A percentile compares a stretch with the other conserved stretches of the same genome.
phyloP scores from a whole-genome alignment of 2,797 vertebrate genomes.

The Onychomys torridus region DNA sequence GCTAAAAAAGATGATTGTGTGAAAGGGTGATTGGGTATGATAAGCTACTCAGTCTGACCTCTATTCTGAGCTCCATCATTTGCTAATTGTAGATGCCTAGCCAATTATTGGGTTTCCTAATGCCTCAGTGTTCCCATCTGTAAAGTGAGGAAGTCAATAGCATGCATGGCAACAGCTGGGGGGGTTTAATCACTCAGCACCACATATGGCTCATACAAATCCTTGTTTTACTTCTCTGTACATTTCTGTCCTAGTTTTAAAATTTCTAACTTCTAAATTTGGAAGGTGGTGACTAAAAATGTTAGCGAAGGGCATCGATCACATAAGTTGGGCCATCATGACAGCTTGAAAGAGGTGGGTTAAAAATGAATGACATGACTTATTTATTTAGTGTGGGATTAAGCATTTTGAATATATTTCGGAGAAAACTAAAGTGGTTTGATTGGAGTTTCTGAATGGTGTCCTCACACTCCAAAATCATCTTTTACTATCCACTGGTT shows the following conservation, averaged over 20 bases:
- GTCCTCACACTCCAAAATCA: neutral
- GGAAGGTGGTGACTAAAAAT: neutral
- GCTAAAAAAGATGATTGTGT: neutral
- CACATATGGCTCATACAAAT: neutral
- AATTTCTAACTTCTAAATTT: constrained; percentile 55
- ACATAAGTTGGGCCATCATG: neutral
- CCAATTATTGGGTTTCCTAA: neutral
- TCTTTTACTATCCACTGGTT: neutral
- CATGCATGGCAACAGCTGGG: neutral
- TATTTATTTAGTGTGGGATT: neutral
- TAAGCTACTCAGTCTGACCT: neutral
- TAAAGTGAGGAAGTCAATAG: neutral
- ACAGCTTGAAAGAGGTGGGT: neutral
- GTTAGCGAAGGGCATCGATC: neutral
- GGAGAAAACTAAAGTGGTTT: neutral
- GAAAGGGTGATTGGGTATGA: neutral
- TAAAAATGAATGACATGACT: neutral
- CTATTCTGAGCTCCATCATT: neutral
- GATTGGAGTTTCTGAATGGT: neutral
- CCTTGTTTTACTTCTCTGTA: neutral
- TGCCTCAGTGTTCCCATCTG: neutral
- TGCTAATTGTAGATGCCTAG: neutral
- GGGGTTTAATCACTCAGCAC: neutral
- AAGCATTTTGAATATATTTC: neutral
- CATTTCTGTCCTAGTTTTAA: constrained; percentile 1